phyloP scores from a whole-genome alignment of 2,888 invertebrate species.

The Archips xylosteana region DNA sequence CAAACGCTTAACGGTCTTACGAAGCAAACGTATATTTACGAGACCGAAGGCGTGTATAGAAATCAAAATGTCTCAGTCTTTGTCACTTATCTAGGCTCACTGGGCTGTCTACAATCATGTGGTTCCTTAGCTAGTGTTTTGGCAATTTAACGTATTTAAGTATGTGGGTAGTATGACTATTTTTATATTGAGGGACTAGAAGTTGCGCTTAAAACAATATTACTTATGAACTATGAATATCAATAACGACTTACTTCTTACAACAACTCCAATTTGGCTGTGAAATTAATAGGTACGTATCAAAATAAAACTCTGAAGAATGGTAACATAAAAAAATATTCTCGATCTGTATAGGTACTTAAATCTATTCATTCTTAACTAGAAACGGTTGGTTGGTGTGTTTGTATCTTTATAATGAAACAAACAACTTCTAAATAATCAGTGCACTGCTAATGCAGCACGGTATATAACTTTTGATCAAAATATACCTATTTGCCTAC shows the following conservation, averaged over 20 bases:
- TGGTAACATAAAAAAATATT: conserved; percentile 15
- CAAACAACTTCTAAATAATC: background rate
- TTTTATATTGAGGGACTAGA: conserved; percentile 33
- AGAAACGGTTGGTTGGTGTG: background rate
- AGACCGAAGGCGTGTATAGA: too few species aligned
- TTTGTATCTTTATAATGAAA: background rate
- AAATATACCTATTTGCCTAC: background rate
- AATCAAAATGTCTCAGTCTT: too few species aligned
- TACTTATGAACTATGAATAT: conserved; percentile 40
- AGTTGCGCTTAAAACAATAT: conserved; percentile 28
- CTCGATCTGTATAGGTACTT: background rate
- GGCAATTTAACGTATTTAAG: background rate
- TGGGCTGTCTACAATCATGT: background rate
- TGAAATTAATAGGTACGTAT: background rate
- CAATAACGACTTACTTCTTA: conserved; percentile 31
- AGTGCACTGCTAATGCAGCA: background rate
- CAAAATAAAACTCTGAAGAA: conserved; percentile 25
- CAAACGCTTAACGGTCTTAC: too few species aligned
- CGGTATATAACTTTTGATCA: conserved; percentile 4
- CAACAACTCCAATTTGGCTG: conserved; percentile 1
- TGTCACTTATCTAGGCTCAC: background rate
- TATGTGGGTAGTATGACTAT: conserved; percentile 18
- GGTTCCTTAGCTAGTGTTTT: background rate
- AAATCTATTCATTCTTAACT: background rate
- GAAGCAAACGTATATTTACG: too few species aligned